A percentile compares a stretch with the other conserved stretches of the same genome.
These are phyloP conservation scores for Potamilus streckersoni DNA, from an alignment of 1,140 invertebrate genomes.

Conservation along the genomic window DNA sequence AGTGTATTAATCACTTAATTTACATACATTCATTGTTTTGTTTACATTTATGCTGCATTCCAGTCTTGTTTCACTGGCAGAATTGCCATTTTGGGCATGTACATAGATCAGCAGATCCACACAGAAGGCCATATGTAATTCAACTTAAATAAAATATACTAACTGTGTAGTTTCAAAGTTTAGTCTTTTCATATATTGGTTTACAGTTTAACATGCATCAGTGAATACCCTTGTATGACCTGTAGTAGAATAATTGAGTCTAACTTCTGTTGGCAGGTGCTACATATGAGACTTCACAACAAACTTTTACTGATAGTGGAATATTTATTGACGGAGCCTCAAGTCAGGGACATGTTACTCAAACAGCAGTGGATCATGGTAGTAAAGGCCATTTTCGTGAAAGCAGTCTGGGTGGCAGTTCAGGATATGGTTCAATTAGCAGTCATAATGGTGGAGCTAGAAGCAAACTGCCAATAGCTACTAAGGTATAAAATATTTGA, in stretches of 20 bases:
- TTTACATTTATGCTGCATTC: no score
- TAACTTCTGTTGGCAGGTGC: conserved; percentile 1
- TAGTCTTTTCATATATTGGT: no score
- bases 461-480: conserved; percentile 34
- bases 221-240: no score
- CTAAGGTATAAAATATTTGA: not conserved
- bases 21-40: no score
- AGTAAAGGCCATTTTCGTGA: conserved; percentile 48
- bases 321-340: conserved; percentile 43
- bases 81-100: no score
- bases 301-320: conserved; percentile 56
- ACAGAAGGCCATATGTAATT: no score
- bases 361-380: conserved; percentile 9
- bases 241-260: not conserved
- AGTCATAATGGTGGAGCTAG: conserved; percentile 43
- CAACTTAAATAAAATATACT: no score
- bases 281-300: conserved; percentile 46
- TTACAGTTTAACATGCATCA: no score
- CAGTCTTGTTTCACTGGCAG: no score
- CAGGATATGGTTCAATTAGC: conserved; percentile 55
- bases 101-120: no score
- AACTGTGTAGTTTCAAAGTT: no score
- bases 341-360: conserved; percentile 5
- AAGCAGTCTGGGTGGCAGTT: conserved; percentile 53
- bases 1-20: no score